These are phyloP conservation scores for Pipistrellus nathusii DNA, from an alignment of 2,797 vertebrate species.

Conservation along the genomic window DNA sequence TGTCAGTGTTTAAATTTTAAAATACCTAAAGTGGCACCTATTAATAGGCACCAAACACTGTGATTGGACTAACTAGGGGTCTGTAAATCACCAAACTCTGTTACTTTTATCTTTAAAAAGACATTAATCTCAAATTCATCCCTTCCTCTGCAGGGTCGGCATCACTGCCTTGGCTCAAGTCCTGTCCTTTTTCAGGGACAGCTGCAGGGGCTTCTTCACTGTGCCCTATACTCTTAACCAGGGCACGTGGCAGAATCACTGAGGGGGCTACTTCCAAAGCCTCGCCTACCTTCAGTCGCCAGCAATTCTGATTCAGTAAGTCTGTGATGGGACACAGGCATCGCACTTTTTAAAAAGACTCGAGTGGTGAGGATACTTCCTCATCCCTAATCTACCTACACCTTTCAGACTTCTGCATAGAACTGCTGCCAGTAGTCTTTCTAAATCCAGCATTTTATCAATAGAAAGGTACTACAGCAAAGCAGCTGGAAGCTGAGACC, in stretches of 20 bases:
- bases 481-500: not conserved
- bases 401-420: conserved; percentile 5
- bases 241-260: not conserved
- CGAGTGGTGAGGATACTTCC: not conserved
- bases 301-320: not conserved
- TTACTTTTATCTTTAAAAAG: not conserved
- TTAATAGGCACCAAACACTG: not conserved
- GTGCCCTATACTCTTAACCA: not conserved
- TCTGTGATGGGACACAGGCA: not conserved
- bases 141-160: not conserved
- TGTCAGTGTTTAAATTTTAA: not conserved
- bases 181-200: not conserved
- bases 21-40: not conserved
- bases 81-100: too few species aligned
- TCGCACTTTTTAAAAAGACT: conserved; percentile 26
- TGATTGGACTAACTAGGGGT: too few species aligned
- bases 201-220: not conserved
- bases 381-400: not conserved
- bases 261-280: not conserved
- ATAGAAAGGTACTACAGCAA: not conserved
- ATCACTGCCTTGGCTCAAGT: not conserved
- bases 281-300: not conserved
- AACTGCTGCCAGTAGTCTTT: not conserved
- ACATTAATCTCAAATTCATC: not conserved
- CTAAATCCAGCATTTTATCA: conserved; percentile 1